A percentile compares a stretch with the other conserved stretches of the same genome.
These are phyloP conservation scores for Harpalus rufipes DNA, from an alignment of 2,888 invertebrate species.

Conservation along the genomic window DNA sequence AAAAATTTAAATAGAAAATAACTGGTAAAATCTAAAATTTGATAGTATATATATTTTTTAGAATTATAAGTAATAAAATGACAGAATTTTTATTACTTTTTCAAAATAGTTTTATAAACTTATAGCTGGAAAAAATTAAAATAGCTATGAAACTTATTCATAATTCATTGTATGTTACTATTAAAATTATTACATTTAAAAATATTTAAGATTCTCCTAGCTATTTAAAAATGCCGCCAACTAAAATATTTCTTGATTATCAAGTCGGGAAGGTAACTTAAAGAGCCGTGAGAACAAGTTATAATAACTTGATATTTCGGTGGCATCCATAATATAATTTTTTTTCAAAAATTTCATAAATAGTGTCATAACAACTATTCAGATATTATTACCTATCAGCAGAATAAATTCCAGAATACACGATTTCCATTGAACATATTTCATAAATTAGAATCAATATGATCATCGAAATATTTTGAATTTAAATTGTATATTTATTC, in stretches of 20 bases:
- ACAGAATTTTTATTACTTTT: constrained; percentile 20
- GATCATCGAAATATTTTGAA: constrained; percentile 57
- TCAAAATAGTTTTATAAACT: constrained; percentile 10
- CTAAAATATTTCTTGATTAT: constrained; percentile 43
- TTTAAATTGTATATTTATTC: constrained; percentile 59
- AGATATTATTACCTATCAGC: constrained; percentile 40
- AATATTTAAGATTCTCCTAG: constrained; percentile 13
- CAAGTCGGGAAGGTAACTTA: constrained; percentile 17
- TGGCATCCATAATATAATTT: constrained; percentile 40
- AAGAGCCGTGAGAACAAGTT: constrained; percentile 16
- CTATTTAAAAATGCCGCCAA: constrained; percentile 16
- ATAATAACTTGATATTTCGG: constrained; percentile 33
- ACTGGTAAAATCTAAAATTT: neutral
- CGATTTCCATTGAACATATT: constrained; percentile 41
- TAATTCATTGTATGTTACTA: constrained; percentile 13
- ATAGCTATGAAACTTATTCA: neutral
- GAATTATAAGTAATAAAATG: constrained; percentile 20
- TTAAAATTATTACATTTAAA: constrained; percentile 19
- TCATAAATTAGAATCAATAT: constrained; percentile 62
- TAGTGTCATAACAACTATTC: constrained; percentile 29
- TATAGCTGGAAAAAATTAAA: constrained; percentile 17
- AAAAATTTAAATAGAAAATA: neutral
- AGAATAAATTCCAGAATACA: constrained; percentile 48
- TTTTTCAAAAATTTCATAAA: constrained; percentile 33
- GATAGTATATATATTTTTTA: neutral